Evolutionary conservation across 35 echinoderm and acorn worm species (phyloP).

Genomic region (Ophiothrix spiculata): DNA sequence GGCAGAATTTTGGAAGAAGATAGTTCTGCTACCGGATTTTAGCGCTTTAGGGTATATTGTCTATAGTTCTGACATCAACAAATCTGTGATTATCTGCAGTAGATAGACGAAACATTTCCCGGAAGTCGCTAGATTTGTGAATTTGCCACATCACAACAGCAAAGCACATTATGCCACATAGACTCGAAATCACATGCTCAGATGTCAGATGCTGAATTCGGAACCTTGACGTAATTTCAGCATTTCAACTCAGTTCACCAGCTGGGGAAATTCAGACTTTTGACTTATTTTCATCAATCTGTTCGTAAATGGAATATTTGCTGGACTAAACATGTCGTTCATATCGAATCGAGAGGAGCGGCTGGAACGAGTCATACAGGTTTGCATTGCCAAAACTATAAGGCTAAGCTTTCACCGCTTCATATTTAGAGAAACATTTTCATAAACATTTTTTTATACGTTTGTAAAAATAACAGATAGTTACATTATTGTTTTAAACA

Average conservation of each 20-base stretch:
- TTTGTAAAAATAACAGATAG: too few relatives aligned
- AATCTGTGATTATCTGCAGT: not conserved
- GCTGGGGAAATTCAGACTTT: not conserved
- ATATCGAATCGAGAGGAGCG: slow-evolving; percentile 10
- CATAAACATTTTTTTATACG: not conserved
- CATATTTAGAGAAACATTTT: not conserved
- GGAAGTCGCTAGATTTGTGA: not conserved
- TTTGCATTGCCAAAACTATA: not conserved
- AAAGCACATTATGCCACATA: not conserved
- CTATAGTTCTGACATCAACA: too few relatives aligned
- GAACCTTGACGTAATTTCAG: not conserved
- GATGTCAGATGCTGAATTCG: not conserved
- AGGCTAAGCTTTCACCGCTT: not conserved
- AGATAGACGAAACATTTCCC: not conserved
- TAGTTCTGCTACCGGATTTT: not conserved
- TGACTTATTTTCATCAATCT: not conserved
- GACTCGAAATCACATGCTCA: too few relatives aligned
- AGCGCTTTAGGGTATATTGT: not conserved
- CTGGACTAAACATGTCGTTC: not conserved
- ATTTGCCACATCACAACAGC: not conserved
- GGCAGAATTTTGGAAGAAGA: not conserved
- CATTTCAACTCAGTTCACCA: not conserved
- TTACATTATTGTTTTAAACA: not conserved
- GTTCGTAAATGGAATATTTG: not conserved
- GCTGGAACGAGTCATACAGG: slow-evolving; percentile 29